Base-by-base conservation (phyloP, 2,113 vertebrate species). In the Hippocampus abdominalis region DNA sequence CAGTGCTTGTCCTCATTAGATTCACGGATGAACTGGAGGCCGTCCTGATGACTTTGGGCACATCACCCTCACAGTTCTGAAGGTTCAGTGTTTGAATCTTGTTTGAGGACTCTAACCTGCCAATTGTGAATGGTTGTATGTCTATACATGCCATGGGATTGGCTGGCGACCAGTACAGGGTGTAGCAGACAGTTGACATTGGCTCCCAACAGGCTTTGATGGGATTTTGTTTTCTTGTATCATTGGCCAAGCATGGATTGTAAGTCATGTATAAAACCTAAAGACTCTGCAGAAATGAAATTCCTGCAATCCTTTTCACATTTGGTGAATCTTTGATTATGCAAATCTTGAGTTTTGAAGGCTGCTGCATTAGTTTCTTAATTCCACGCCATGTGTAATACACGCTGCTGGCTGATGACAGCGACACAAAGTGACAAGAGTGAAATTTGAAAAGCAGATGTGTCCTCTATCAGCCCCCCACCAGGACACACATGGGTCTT, bases 381-480 rank as follows among this genome's bases (percentile, higher is more conserved):
- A 59, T 63, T 63, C 36, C 61, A 42, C 21, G 9, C 36, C 39
- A 23, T n/a, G 36, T 42, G 36, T 60, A n/a, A 40, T 63, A 12
- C 32, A 63, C 20, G 18, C 36, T 23, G 36, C 61, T 40, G 66
- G 51, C 51, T n/a, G 36, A 66, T 51, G 66, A 70, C 51, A 61
- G n/a, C 15, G 29, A 70, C 62, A 25, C 36, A 73, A 80, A 67
- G 59, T 72, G 27, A 64, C 21, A 59, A 57, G 59, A 71, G 60
- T 76, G 25, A 79, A 79, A 79, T 57, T 71, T 68, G 74, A 69
- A 70, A 49, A 48, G 56, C 70, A 75, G 69, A 78, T 77, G 71
- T 79, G 78, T 70, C 48, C 10, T 12, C 51, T 60, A 60, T 60
- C 15, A 4, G 10, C 12, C 3, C 27, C 27, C 57, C 25, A 16